phyloP scores from a whole-genome alignment of 2,888 invertebrate species.

The Polymixis lichenea region DNA sequence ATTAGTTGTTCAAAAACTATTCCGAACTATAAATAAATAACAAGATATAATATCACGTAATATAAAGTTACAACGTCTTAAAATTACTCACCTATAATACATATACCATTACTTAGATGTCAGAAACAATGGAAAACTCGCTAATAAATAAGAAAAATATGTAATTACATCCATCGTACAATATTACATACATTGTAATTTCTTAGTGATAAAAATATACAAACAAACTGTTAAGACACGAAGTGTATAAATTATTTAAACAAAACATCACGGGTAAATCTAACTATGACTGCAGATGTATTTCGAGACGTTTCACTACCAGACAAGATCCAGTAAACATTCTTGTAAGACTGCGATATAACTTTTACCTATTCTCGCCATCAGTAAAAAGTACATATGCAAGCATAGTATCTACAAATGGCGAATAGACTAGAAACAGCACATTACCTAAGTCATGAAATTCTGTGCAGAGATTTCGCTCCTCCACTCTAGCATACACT shows the following conservation, averaged over 20 bases:
- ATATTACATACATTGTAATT: constrained; percentile 26
- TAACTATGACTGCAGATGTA: constrained; percentile 45
- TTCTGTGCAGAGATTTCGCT: constrained; percentile 68
- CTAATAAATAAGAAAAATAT: constrained; percentile 25
- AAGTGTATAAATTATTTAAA: constrained; percentile 31
- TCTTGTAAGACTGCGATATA: constrained; percentile 23
- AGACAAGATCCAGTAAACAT: constrained; percentile 35
- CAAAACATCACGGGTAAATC: constrained; percentile 24
- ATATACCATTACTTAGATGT: constrained; percentile 30
- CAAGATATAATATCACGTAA: constrained; percentile 69
- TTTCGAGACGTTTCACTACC: constrained; percentile 51
- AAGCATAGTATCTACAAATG: constrained; percentile 50
- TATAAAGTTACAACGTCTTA: constrained; percentile 51
- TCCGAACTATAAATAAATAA: constrained; percentile 65
- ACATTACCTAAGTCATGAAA: constrained; percentile 45
- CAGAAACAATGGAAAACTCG: constrained; percentile 37
- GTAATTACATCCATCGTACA: constrained; percentile 1
- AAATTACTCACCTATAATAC: constrained; percentile 30
- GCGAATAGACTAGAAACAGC: constrained; percentile 69
- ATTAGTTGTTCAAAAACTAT: constrained; percentile 42
- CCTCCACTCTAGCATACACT: constrained; percentile 47
- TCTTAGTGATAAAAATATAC: constrained; percentile 34
- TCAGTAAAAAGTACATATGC: constrained; percentile 28
- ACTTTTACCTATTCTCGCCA: constrained; percentile 10
- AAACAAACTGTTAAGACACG: constrained; percentile 27